These are phyloP conservation scores for Phenganax marumi DNA, from an alignment of 92 coral and sea anemone genomes.

Conservation along the genomic window DNA sequence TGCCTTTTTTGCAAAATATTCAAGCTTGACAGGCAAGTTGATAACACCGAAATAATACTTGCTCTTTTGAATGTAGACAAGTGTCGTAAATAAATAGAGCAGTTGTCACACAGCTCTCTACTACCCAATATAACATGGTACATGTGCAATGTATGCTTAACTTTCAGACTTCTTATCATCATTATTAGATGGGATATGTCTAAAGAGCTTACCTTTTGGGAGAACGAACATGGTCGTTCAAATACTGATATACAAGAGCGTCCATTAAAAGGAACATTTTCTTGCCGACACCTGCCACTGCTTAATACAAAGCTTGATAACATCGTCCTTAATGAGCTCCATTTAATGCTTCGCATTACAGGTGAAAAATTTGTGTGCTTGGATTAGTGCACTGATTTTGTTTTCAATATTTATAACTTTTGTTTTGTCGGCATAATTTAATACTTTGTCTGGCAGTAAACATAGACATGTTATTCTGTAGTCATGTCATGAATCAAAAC, in stretches of 20 bases:
- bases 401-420: no score
- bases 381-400: no score
- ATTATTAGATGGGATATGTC: constrained; percentile 16
- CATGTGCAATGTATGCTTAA: not conserved
- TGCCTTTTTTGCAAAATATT: not conserved
- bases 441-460: no score
- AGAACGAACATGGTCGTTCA: constrained; percentile 16
- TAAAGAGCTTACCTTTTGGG: not conserved
- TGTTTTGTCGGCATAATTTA: no score
- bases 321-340: not conserved
- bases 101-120: no score
- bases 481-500: no score
- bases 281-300: constrained; percentile 20
- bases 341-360: constrained; percentile 11
- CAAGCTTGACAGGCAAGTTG: not conserved
- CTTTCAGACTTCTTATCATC: not conserved
- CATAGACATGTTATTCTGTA: no score
- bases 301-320: constrained; percentile 3
- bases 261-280: constrained; percentile 16
- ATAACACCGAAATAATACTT: not conserved
- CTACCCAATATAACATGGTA: not conserved
- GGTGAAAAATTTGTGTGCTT: constrained; percentile 3
- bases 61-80: no score
- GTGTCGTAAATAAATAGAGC: no score
- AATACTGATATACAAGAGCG: constrained; percentile 4